Evolutionary conservation across 2,888 invertebrate genomes (phyloP), one percentile per base, ranked within the genome.

Genomic region (Stomorhina lunata): DNA sequence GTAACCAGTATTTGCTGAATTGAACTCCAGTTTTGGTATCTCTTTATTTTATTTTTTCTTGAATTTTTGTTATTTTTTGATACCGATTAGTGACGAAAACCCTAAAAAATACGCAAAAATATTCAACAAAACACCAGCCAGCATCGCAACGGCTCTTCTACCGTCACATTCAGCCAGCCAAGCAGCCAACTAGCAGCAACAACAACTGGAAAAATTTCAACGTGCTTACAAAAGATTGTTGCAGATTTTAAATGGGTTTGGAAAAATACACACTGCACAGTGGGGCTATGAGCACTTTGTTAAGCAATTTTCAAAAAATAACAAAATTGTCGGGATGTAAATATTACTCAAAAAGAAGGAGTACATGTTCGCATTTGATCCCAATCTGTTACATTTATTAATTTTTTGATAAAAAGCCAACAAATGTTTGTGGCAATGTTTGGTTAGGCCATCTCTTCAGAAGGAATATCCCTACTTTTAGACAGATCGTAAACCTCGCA

Each of bases 11-110:
- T 73, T 59, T 50, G 48, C 68, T 76, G 65, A 59, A 76, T 65
- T 75, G 48, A 76, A 75, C 71, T 79, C 75, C 45, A 79, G 43
- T 79, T 82, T 82, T 71, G 82, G 69, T 83, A 84, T 84, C 81
- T 65, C 68, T 80, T 81, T 84, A 71, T 65, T 81, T 63, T 77
- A 80, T 27, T 76, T 79, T 63, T 34, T 76, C 15, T 40, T 59
- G 32, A 57, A 53, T 63, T 32, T 32, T 53, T 34, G 59, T 34
- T 20, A 32, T 69, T 69, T 66, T 53, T 63, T 71, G 75, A 71
- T 82, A 71, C 71, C 82, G 79, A 72, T 79, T 82, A 76, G 82
- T 82, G 82, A 82, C 75, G 79, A 82, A 82, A 82, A 79, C 75
- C 79, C 72, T 68, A 55, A 81, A 81, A 81, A 72, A 53, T 77